A percentile compares a stretch with the other conserved stretches of the same genome.
phyloP scores from a whole-genome alignment of 1,140 invertebrate species.

The Drosophila bocki region DNA sequence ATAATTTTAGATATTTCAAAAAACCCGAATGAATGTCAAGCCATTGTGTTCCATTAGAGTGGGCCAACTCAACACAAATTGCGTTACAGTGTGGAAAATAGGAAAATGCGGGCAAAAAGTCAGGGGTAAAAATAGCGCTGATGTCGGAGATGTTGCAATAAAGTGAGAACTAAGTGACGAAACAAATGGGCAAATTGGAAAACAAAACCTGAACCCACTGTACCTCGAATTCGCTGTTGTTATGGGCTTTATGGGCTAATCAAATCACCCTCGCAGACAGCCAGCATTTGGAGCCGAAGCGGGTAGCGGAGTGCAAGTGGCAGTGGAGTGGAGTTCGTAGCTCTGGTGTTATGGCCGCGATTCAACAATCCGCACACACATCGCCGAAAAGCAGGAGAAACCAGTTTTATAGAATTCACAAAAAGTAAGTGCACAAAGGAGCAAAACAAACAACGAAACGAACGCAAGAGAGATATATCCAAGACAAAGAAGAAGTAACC shows the following conservation, averaged over 20 bases:
- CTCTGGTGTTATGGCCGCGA: slow-evolving; percentile 26
- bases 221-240: slow-evolving; percentile 28
- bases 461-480: slow-evolving; percentile 25
- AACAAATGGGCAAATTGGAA: slow-evolving; percentile 42
- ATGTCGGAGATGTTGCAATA: slow-evolving; percentile 24
- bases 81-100: slow-evolving; percentile 24
- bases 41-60: neutral
- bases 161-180: slow-evolving; percentile 35
- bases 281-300: slow-evolving; percentile 10
- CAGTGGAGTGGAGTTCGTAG: slow-evolving; percentile 35
- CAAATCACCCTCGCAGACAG: slow-evolving; percentile 47
- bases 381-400: slow-evolving; percentile 45
- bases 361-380: slow-evolving; percentile 38
- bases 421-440: slow-evolving; percentile 62
- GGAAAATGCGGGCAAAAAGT: slow-evolving; percentile 27
- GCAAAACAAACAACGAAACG: slow-evolving; percentile 51
- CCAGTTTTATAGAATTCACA: slow-evolving; percentile 65
- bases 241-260: slow-evolving; percentile 46
- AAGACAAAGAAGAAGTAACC: slow-evolving; percentile 43
- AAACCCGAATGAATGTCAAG: slow-evolving; percentile 8
- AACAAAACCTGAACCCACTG: slow-evolving; percentile 40
- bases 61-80: slow-evolving; percentile 1
- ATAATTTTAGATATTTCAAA: neutral
- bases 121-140: neutral
- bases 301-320: slow-evolving; percentile 1